A percentile compares a stretch with the other conserved stretches of the same genome.
phyloP scores from a whole-genome alignment of 2,797 vertebrate species.

The Artibeus jamaicensis region DNA sequence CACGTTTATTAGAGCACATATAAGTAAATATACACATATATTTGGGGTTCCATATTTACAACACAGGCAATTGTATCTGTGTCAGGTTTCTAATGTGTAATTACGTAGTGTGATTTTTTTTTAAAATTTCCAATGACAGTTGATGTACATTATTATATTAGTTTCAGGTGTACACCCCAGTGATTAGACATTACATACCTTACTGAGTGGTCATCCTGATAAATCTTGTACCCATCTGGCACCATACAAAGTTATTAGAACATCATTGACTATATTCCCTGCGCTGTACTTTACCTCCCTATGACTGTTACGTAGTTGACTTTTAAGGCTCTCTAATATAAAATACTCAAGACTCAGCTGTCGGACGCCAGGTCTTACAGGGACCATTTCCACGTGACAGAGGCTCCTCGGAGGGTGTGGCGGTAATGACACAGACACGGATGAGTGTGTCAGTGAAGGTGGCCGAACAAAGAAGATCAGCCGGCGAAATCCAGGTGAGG shows the following conservation, averaged over 20 bases:
- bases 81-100: neutral
- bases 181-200: neutral
- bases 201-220: neutral
- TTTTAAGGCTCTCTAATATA: neutral
- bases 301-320: neutral
- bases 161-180: neutral
- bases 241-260: neutral
- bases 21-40: neutral
- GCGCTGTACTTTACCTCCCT: neutral
- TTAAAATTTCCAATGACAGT: neutral
- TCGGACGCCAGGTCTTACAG: neutral
- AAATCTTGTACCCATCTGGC: neutral
- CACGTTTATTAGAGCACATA: neutral
- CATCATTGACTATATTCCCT: neutral
- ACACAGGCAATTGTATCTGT: neutral
- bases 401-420: neutral
- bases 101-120: neutral
- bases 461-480: neutral
- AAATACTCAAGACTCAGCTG: neutral
- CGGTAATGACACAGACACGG: neutral
- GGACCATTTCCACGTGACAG: neutral
- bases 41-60: neutral
- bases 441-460: neutral
- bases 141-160: too few species aligned
- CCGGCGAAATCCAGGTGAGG: neutral